phyloP scores from a whole-genome alignment of 2,797 vertebrate genomes.

The Anguilla obscura region DNA sequence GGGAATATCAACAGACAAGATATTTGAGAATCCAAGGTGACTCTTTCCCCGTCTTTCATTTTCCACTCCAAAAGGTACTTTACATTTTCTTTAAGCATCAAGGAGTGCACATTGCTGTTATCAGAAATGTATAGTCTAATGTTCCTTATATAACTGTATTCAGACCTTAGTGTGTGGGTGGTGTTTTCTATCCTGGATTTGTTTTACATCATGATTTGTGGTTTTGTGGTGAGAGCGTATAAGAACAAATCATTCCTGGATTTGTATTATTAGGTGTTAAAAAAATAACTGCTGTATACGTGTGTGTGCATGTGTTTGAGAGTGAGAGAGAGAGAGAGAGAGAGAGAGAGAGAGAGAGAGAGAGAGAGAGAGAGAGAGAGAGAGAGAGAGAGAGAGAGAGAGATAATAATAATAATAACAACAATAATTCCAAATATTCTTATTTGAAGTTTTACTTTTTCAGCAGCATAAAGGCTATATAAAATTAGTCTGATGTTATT shows the following conservation, averaged over 20 bases:
- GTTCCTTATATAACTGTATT: not conserved
- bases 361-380: too few relatives aligned
- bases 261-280: not conserved
- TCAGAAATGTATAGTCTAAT: not conserved
- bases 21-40: slow-evolving; percentile 18
- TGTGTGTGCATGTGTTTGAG: too few relatives aligned
- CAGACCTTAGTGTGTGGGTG: not conserved
- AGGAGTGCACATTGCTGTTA: not conserved
- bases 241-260: not conserved
- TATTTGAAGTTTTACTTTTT: not conserved
- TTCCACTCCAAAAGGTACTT: not conserved
- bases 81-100: not conserved
- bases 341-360: too few relatives aligned
- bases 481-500: not conserved
- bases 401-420: too few relatives aligned
- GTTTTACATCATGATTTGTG: not conserved
- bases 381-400: too few relatives aligned
- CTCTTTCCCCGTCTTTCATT: not conserved
- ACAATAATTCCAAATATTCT: not conserved
- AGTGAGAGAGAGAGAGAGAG: too few relatives aligned
- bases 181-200: not conserved
- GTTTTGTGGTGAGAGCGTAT: not conserved
- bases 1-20: not conserved
- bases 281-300: not conserved
- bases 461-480: not conserved